These are phyloP conservation scores for Cossypha niveicapilla DNA, from an alignment of 2,797 vertebrate species.

Conservation along the genomic window DNA sequence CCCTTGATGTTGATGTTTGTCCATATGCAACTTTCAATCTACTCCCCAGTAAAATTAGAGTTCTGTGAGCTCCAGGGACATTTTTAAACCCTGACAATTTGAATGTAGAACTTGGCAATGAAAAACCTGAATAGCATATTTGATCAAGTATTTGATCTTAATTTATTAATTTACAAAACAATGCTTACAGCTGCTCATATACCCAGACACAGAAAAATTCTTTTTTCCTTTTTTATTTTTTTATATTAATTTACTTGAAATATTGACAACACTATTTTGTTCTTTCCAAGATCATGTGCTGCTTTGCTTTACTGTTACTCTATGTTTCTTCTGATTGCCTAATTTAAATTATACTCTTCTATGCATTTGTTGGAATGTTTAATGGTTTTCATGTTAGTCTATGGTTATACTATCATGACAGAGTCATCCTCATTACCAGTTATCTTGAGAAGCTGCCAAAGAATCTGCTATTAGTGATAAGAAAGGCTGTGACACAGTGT, in stretches of 20 bases:
- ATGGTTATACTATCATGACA: not conserved
- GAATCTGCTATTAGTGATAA: not conserved
- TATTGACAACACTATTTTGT: not conserved
- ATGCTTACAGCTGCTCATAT: not conserved
- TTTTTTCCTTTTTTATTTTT: accelerated
- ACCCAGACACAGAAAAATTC: not conserved
- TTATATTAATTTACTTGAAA: not conserved
- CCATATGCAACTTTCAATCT: not conserved
- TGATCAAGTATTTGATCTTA: not conserved
- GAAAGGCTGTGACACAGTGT: not conserved
- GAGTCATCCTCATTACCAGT: not conserved
- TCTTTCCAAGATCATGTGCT: not conserved
- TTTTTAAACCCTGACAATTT: not conserved
- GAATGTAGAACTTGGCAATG: not conserved
- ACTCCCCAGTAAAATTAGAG: not conserved
- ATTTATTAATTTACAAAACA: not conserved
- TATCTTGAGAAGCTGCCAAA: not conserved
- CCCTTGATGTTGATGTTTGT: not conserved
- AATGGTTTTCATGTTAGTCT: not conserved
- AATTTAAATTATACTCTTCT: not conserved
- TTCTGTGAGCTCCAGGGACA: not conserved
- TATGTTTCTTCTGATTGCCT: not conserved
- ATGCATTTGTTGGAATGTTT: not conserved
- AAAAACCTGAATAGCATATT: not conserved
- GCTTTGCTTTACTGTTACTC: not conserved